phyloP scores from a whole-genome alignment of 2,888 invertebrate species.

The Orthosia incerta region DNA sequence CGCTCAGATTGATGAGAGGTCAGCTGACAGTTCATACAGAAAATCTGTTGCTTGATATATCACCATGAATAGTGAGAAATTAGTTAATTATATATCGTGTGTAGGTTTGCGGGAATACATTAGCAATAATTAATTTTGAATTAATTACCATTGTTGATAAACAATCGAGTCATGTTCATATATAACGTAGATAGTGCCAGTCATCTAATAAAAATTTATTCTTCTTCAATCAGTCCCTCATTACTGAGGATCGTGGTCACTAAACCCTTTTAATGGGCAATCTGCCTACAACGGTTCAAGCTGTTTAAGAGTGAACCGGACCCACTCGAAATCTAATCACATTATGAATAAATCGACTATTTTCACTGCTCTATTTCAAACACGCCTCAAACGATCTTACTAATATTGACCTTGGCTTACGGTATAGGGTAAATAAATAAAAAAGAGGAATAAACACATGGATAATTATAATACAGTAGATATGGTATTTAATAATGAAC shows the following conservation, averaged over 20 bases:
- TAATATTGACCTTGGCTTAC: not conserved
- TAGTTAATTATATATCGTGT: not conserved
- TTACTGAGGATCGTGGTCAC: too few relatives aligned
- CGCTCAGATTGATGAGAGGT: too few relatives aligned
- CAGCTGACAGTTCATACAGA: too few relatives aligned
- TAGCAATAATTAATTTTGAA: not conserved
- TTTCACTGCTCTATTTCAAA: too few relatives aligned
- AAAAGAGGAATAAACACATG: not conserved
- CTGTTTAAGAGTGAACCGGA: too few relatives aligned
- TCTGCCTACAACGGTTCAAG: too few relatives aligned
- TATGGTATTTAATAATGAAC: not conserved
- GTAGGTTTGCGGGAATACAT: slow-evolving; percentile 1
- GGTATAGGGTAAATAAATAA: not conserved
- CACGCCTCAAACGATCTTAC: not conserved
- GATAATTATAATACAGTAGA: not conserved
- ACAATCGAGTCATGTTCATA: slow-evolving; percentile 2
- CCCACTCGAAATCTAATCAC: too few relatives aligned
- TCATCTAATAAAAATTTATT: not conserved
- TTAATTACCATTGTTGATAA: slow-evolving; percentile 24
- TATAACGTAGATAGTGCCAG: slow-evolving; percentile 2
- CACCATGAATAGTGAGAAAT: not conserved
- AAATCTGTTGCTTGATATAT: too few relatives aligned
- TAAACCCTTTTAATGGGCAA: too few relatives aligned
- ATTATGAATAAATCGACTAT: too few relatives aligned
- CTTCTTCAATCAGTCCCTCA: too few relatives aligned